Percentiles rank a stretch among this genome's conserved stretches.
Conservation (phyloP, 1,140 invertebrate species). For the Gonioctena quinquepunctata region DNA sequence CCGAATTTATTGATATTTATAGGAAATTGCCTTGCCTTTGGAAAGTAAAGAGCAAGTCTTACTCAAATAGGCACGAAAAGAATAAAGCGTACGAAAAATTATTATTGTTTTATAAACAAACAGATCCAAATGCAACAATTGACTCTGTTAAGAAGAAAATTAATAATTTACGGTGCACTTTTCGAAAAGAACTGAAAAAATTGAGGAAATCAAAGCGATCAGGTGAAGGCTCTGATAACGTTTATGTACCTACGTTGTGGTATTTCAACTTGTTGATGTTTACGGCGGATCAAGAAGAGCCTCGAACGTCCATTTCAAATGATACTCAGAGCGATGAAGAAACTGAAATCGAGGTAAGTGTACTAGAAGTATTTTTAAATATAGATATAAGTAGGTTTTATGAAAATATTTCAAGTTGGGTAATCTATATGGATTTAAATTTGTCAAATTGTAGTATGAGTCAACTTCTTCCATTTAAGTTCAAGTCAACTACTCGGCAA, state of each 20-base stretch:
- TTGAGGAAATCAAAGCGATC: not conserved
- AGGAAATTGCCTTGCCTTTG: not conserved
- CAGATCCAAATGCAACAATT: conserved; percentile 34
- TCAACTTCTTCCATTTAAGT: no score
- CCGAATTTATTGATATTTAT: not conserved
- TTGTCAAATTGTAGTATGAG: no score
- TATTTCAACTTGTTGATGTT: not conserved
- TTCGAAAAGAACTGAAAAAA: not conserved
- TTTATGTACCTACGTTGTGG: not conserved
- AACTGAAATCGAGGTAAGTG: not conserved
- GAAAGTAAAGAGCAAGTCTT: not conserved
- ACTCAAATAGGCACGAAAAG: not conserved
- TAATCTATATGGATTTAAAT: no score
- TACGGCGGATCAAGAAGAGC: not conserved
- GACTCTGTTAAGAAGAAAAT: conserved; percentile 34
- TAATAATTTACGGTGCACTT: not conserved
- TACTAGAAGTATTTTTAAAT: not conserved
- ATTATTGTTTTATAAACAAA: not conserved
- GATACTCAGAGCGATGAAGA: not conserved
- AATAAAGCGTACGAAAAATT: not conserved
- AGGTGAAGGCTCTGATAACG: conserved; percentile 15
- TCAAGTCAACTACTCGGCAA: not conserved
- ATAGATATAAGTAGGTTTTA: not conserved
- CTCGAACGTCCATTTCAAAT: not conserved
- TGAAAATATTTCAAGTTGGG: not conserved